These are phyloP conservation scores for Mythimna impura DNA, from an alignment of 2,888 invertebrate genomes.

Conservation along the genomic window DNA sequence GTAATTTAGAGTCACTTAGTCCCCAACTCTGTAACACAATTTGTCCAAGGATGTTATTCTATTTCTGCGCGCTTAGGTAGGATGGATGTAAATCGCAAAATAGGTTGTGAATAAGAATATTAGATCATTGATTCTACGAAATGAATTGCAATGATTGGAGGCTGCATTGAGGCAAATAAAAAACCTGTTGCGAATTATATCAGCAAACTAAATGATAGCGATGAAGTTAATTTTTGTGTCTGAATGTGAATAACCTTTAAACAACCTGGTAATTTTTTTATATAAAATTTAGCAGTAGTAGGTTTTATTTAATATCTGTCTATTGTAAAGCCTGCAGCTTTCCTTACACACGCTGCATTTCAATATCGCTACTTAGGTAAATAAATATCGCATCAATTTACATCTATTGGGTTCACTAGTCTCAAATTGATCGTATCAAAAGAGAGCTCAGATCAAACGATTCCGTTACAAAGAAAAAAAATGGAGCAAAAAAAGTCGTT, in stretches of 20 bases:
- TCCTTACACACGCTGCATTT: conserved; percentile 7
- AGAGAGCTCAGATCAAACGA: conserved; percentile 12
- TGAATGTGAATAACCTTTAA: conserved; percentile 26
- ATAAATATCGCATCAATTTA: conserved; percentile 4
- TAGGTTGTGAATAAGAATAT: conserved; percentile 4
- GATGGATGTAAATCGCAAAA: conserved; percentile 13
- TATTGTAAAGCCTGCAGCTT: conserved; percentile 18
- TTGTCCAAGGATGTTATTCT: conserved; percentile 54
- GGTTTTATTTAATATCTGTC: conserved; percentile 3
- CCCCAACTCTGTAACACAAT: conserved; percentile 38
- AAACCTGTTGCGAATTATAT: not conserved
- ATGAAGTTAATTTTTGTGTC: not conserved
- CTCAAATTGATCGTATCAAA: conserved; percentile 23
- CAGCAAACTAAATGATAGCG: not conserved
- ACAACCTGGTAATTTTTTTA: conserved; percentile 29
- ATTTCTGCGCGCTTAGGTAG: conserved; percentile 38
- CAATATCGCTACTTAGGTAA: conserved; percentile 3
- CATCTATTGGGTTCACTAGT: conserved; percentile 2
- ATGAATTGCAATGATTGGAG: not conserved
- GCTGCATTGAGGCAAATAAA: too few relatives aligned
- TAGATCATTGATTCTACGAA: conserved; percentile 16
- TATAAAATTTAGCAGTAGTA: conserved; percentile 11
- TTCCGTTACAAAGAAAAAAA: conserved; percentile 12
- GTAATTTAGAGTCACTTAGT: conserved; percentile 59
- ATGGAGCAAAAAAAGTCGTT: conserved; percentile 2